Conservation (phyloP, 2,888 invertebrate genomes). For the Eubasilissa splendida region DNA sequence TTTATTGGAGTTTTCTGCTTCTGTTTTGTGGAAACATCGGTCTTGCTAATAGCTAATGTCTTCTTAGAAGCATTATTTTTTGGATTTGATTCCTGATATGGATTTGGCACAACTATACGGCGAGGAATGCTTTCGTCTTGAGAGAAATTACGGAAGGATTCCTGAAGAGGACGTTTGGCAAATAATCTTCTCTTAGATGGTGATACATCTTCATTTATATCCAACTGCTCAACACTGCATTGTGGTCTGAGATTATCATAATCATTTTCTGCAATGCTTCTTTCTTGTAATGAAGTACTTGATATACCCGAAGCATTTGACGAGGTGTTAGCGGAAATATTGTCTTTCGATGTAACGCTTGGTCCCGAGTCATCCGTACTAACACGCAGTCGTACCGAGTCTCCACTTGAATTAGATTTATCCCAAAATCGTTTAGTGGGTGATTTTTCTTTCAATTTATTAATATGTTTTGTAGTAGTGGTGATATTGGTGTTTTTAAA, state of each 20-base stretch:
- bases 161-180: constrained; percentile 39
- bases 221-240: not conserved
- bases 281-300: not conserved
- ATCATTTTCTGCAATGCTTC: not conserved
- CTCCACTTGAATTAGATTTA: constrained; percentile 39
- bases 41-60: not conserved
- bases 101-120: constrained; percentile 28
- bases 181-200: constrained; percentile 52
- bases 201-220: constrained; percentile 21
- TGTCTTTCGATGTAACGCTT: not conserved
- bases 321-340: not conserved
- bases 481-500: constrained; percentile 14
- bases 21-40: not conserved
- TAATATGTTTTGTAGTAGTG: not conserved
- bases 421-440: constrained; percentile 7
- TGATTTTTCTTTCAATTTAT: constrained; percentile 5
- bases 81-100: constrained; percentile 3
- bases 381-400: constrained; percentile 45
- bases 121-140: constrained; percentile 19
- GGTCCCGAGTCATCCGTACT: constrained; percentile 46
- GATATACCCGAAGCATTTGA: not conserved
- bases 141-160: constrained; percentile 45
- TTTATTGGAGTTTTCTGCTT: constrained; percentile 31
- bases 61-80: constrained; percentile 11
- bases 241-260: not conserved